A percentile compares a stretch with the other conserved stretches of the same genome.
Evolutionary conservation across 2,113 vertebrate genomes (phyloP).

Genomic region (Mustela lutreola): DNA sequence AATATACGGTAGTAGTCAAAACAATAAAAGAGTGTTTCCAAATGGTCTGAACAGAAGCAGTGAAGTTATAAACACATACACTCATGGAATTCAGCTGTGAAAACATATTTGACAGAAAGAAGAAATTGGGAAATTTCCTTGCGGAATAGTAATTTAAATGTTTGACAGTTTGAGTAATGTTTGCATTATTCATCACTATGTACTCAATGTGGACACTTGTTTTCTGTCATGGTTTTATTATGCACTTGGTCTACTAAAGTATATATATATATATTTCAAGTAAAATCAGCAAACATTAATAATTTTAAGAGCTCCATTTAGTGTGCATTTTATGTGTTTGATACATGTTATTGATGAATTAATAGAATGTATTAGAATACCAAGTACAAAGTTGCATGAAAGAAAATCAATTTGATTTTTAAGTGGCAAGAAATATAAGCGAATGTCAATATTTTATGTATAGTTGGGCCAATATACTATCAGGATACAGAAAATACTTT

Average conservation of each 20-base stretch:
- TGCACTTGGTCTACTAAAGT: background rate
- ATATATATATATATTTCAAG: background rate
- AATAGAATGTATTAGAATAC: background rate
- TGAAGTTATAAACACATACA: background rate
- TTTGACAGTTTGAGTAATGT: background rate
- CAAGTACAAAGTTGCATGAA: background rate
- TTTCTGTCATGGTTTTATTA: background rate
- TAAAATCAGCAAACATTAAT: background rate
- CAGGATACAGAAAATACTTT: background rate
- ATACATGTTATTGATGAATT: background rate
- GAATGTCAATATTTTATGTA: conserved; percentile 5
- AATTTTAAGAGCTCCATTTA: background rate
- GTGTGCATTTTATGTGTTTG: background rate
- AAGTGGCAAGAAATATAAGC: background rate
- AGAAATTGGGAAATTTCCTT: background rate
- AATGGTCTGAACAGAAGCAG: background rate
- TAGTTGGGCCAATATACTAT: background rate
- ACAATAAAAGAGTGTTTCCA: background rate
- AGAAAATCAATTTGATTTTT: conserved; percentile 26
- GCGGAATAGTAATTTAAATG: background rate
- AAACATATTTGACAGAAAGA: background rate
- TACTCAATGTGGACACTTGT: background rate
- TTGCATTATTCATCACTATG: background rate
- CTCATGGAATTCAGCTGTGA: background rate
- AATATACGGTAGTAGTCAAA: background rate